Evolutionary conservation across 2,797 vertebrate genomes (phyloP), one percentile per base, ranked within the genome.

Genomic region (Craterocephalus amniculus): DNA sequence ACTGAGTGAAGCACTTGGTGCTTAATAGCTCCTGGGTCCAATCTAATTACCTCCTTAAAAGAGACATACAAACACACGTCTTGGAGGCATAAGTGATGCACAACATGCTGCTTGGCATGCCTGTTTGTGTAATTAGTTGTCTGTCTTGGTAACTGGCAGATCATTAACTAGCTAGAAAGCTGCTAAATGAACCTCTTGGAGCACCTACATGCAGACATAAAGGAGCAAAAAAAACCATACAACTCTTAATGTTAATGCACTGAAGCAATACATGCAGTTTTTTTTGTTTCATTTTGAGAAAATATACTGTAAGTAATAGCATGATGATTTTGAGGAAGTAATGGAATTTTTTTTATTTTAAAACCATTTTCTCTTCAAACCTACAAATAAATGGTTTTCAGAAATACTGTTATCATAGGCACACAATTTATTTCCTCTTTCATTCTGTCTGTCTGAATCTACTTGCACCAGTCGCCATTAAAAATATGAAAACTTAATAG

Each of bases 141-240:
- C 61, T 70, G 24, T 52, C n/a, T 52, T 12, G 9, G 49, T 52
- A 52, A 52, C 22, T 34, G 67, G 40, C 40, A 43, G 43, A 45
- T 45, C 18, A n/a, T 45, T n/a, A 45, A 45, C 18, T 59, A 48
- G 60, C 36, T 24, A 52, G 63, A 20, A 29, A 75, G 51, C 29
- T 24, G 31, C 20, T 43, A 2, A 82, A 80, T 74, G 27, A 68
- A 58, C 59, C 36, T 83, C 64, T 70, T 4, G 26, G 54, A 45
- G 43, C 7, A n/a, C 0, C 2, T 40, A 16, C 38, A 16, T 40
- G 38, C 38, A 18, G 40, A 43, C 18, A 20, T 20, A 6, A 6
- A 43, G 14, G 38, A 40, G 14, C 3, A 43, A 43, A 43, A 34
- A 34, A 10, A 8, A 2, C 32, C 65, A 77, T 16, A 43, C 34